phyloP scores from a whole-genome alignment of 2,113 vertebrate species.

The Oryzias javanicus region DNA sequence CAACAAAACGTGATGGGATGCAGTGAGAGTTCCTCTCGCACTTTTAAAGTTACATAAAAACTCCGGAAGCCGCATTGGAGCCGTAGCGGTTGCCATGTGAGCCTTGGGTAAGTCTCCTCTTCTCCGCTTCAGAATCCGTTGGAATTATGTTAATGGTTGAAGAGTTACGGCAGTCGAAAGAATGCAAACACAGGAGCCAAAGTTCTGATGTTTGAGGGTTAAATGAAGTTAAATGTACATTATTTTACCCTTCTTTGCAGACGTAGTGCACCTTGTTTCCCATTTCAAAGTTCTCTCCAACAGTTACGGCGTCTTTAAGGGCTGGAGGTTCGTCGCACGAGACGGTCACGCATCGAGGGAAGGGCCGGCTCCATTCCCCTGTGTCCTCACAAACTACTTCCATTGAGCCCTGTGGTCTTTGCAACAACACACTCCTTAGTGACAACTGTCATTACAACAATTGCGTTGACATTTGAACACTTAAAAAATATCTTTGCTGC shows the following conservation, averaged over 20 bases:
- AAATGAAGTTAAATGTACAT: slow-evolving; percentile 3
- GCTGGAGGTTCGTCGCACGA: slow-evolving; percentile 84
- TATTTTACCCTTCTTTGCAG: slow-evolving; percentile 93
- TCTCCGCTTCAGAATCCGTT: too few relatives aligned
- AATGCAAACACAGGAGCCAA: too few relatives aligned
- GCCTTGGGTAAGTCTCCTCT: too few relatives aligned
- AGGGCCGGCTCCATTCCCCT: slow-evolving; percentile 84
- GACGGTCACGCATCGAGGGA: slow-evolving; percentile 81
- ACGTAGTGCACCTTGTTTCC: slow-evolving; percentile 84
- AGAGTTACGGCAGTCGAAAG: too few relatives aligned
- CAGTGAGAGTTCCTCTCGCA: too few relatives aligned
- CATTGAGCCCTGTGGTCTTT: slow-evolving; percentile 87
- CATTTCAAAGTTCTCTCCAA: slow-evolving; percentile 85
- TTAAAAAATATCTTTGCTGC: background rate
- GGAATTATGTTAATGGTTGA: too few relatives aligned
- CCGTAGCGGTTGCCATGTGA: too few relatives aligned
- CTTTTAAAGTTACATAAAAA: too few relatives aligned
- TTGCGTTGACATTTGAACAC: background rate
- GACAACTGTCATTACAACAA: slow-evolving; percentile 6
- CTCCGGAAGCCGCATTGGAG: too few relatives aligned
- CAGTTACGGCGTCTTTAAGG: slow-evolving; percentile 80
- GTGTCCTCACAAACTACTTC: slow-evolving; percentile 84
- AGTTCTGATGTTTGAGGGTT: background rate
- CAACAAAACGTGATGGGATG: too few relatives aligned
- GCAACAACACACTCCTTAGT: slow-evolving; percentile 36